Conservation (phyloP, 1,140 invertebrate species). For the Lepidotrigona ventralis region DNA sequence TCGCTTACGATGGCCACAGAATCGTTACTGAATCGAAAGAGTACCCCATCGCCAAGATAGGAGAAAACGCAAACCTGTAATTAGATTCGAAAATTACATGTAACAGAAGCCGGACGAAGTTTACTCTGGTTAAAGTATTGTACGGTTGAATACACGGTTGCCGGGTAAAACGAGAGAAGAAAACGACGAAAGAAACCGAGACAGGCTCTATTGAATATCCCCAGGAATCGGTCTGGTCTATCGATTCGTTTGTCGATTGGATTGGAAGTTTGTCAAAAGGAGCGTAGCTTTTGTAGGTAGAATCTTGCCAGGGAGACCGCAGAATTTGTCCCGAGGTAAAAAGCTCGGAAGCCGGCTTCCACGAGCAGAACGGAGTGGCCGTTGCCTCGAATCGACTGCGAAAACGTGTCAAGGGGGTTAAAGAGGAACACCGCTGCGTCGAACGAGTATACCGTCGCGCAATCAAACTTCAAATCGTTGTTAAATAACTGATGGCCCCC, state of each 20-base stretch:
- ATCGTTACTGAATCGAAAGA: neutral
- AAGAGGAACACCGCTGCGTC: conserved; percentile 55
- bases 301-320: conserved; percentile 33
- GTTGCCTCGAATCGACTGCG: conserved; percentile 47
- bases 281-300: conserved; percentile 43
- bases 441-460: conserved; percentile 38
- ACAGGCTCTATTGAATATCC: conserved; percentile 33
- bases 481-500: conserved; percentile 59
- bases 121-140: conserved; percentile 32
- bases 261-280: conserved; percentile 51
- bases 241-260: conserved; percentile 53
- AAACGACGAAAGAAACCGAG: conserved; percentile 16
- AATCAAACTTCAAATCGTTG: conserved; percentile 54
- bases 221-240: conserved; percentile 1
- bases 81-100: conserved; percentile 29
- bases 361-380: conserved; percentile 24
- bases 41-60: neutral
- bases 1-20: no score
- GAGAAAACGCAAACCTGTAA: conserved; percentile 3
- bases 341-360: conserved; percentile 3
- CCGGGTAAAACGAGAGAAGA: conserved; percentile 16
- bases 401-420: conserved; percentile 64
- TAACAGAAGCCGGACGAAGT: neutral
- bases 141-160: neutral
- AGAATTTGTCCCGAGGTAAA: conserved; percentile 45